phyloP scores from a whole-genome alignment of 2,113 vertebrate species.

The Mobula birostris region DNA sequence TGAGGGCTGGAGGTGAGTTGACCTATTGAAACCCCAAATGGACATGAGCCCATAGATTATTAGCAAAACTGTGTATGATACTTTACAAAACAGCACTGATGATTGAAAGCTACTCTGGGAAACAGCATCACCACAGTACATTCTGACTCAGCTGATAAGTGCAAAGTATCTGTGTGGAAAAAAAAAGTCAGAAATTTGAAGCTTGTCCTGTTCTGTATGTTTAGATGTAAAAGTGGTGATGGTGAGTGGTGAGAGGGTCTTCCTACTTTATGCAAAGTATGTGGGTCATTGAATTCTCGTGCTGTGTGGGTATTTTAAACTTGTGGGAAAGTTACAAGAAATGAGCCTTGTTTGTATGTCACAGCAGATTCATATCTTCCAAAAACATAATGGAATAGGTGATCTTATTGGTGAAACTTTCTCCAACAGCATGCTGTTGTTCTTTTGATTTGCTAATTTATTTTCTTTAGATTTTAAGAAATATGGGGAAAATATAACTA shows the following conservation, averaged over 20 bases:
- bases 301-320: slow-evolving; percentile 21
- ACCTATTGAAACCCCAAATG: too few relatives aligned
- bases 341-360: background rate
- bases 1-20: too few relatives aligned
- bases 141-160: background rate
- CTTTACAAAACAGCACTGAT: too few relatives aligned
- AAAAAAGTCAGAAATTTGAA: background rate
- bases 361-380: slow-evolving; percentile 34
- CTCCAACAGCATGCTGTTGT: background rate
- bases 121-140: slow-evolving; percentile 14
- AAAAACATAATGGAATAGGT: slow-evolving; percentile 36
- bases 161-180: background rate
- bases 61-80: too few relatives aligned
- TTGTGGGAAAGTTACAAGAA: slow-evolving; percentile 35
- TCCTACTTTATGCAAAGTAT: slow-evolving; percentile 32
- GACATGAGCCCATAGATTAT: too few relatives aligned
- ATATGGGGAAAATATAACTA: background rate
- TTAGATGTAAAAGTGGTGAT: background rate
- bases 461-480: background rate
- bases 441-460: too few relatives aligned
- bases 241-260: background rate
- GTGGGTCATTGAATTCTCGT: background rate
- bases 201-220: background rate
- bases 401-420: slow-evolving; percentile 13
- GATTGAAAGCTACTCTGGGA: background rate